A percentile compares a stretch with the other conserved stretches of the same genome.
Conservation (phyloP, 2,797 vertebrate genomes). For the Liasis olivaceus region DNA sequence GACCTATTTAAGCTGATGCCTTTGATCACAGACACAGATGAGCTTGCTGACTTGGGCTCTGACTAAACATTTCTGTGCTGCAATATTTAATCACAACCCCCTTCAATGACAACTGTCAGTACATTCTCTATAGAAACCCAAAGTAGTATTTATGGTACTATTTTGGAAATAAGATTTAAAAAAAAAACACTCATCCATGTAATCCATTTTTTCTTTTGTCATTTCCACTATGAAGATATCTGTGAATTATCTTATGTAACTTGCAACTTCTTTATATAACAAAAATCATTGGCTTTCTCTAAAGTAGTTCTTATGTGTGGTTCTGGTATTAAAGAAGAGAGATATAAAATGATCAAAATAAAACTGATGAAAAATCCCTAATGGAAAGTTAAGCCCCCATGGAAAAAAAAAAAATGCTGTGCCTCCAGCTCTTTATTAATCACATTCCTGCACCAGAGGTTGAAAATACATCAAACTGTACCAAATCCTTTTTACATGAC, state of each 20-base stretch:
- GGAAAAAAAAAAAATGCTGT: conserved; percentile 58
- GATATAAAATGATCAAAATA: conserved; percentile 64
- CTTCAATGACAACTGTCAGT: conserved; percentile 73
- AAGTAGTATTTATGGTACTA: conserved; percentile 40
- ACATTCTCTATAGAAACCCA: conserved; percentile 49
- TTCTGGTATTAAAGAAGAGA: conserved; percentile 53
- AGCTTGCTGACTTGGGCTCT: conserved; percentile 66
- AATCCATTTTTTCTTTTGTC: conserved; percentile 13
- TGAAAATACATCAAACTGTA: conserved; percentile 81
- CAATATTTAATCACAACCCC: conserved; percentile 66
- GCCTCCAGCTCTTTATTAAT: conserved; percentile 79
- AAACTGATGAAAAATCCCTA: conserved; percentile 50
- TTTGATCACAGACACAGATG: conserved; percentile 74
- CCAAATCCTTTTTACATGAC: conserved; percentile 86
- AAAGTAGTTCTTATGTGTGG: conserved; percentile 39
- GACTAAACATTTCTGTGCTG: conserved; percentile 69
- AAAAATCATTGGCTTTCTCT: conserved; percentile 38
- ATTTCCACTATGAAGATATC: conserved; percentile 52
- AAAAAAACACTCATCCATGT: background rate
- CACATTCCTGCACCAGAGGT: conserved; percentile 77
- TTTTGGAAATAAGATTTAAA: conserved; percentile 46
- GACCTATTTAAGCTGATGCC: conserved; percentile 76
- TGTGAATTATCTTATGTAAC: conserved; percentile 11
- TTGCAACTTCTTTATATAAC: background rate
- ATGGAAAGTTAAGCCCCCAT: conserved; percentile 63